Conservation (phyloP, 2,888 invertebrate genomes). For the Amiota communis region DNA sequence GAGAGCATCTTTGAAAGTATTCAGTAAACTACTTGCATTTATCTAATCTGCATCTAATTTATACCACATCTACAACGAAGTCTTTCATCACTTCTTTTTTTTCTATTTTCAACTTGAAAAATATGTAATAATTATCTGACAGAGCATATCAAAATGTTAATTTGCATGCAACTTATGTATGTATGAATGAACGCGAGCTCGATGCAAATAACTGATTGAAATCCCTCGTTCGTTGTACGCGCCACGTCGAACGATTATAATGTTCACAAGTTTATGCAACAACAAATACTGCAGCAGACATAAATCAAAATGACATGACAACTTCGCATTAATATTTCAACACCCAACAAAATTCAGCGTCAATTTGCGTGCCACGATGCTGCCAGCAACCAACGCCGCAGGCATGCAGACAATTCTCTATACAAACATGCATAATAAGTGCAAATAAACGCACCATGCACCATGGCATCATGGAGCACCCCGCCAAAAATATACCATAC, state of each 20-base stretch:
- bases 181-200: too few species aligned
- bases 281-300: conserved; percentile 42
- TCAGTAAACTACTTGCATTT: too few species aligned
- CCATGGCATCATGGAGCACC: not conserved
- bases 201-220: conserved; percentile 6
- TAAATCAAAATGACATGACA: conserved; percentile 65
- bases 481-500: too few species aligned
- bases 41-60: too few species aligned
- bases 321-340: conserved; percentile 68
- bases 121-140: not conserved
- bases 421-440: conserved; percentile 56
- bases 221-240: not conserved
- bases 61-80: too few species aligned
- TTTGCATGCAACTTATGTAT: not conserved
- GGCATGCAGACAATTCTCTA: not conserved
- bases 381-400: not conserved
- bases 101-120: too few species aligned
- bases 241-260: conserved; percentile 15
- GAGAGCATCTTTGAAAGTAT: too few species aligned
- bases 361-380: conserved; percentile 21
- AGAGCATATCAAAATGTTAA: conserved; percentile 4
- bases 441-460: conserved; percentile 2
- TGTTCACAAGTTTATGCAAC: conserved; percentile 21
- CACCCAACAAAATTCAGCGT: conserved; percentile 62
- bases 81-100: too few species aligned